Evolutionary conservation across 2,888 invertebrate genomes (phyloP).

Genomic region (Drosophila yooni): DNA sequence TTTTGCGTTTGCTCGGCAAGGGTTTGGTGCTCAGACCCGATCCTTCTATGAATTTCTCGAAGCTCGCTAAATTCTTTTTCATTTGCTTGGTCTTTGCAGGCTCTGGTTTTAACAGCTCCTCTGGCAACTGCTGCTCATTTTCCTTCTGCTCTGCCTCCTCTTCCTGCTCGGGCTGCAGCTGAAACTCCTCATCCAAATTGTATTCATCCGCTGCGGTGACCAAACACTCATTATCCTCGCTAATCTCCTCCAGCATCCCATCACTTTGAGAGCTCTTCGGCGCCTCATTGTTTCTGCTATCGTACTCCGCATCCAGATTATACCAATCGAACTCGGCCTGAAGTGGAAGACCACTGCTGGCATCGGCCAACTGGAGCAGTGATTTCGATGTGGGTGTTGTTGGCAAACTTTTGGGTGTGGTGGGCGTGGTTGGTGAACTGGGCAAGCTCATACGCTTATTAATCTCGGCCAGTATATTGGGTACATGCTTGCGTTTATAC

Average conservation of each 20-base stretch:
- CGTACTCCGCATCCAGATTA: slow-evolving; percentile 84
- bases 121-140: slow-evolving; percentile 22
- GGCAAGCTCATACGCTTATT: slow-evolving; percentile 82
- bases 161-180: slow-evolving; percentile 50
- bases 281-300: slow-evolving; percentile 59
- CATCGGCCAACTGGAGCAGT: slow-evolving; percentile 49
- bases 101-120: slow-evolving; percentile 13
- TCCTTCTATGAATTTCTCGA: slow-evolving; percentile 83
- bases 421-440: slow-evolving; percentile 74
- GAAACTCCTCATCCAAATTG: slow-evolving; percentile 84
- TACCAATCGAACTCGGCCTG: slow-evolving; percentile 85
- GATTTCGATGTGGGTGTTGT: slow-evolving; percentile 57
- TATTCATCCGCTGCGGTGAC: slow-evolving; percentile 82
- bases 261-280: slow-evolving; percentile 45
- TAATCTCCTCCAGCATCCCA: slow-evolving; percentile 73
- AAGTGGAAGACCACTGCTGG: slow-evolving; percentile 74
- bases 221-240: slow-evolving; percentile 75
- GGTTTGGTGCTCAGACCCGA: slow-evolving; percentile 83
- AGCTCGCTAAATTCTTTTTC: slow-evolving; percentile 79
- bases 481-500: slow-evolving; percentile 83
- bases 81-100: slow-evolving; percentile 69
- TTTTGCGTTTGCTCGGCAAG: slow-evolving; percentile 83
- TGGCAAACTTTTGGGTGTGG: slow-evolving; percentile 53
- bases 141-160: slow-evolving; percentile 26
- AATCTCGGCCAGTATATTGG: slow-evolving; percentile 83